These are phyloP conservation scores for Dryobates pubescens DNA, from an alignment of 2,797 vertebrate species.

Conservation along the genomic window DNA sequence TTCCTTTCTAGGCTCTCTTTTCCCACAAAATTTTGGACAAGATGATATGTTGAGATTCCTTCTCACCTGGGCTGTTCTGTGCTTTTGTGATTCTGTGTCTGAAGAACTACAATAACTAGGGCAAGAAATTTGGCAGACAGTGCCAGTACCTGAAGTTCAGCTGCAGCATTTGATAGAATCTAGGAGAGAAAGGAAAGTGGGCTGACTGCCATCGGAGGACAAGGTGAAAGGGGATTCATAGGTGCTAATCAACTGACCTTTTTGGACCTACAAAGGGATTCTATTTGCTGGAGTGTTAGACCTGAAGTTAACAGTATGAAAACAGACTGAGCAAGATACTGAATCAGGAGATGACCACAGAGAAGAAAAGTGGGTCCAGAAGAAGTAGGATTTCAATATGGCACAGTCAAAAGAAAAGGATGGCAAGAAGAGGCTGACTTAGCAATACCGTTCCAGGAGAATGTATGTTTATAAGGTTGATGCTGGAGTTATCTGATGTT, in stretches of 20 bases:
- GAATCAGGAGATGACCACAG: neutral
- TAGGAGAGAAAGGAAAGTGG: neutral
- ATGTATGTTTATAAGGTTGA: neutral
- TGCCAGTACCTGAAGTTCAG: neutral
- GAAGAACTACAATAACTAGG: neutral
- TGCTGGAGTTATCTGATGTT: neutral
- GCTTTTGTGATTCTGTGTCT: neutral
- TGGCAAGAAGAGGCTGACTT: neutral
- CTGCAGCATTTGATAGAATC: neutral
- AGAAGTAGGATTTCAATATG: neutral
- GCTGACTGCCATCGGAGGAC: neutral
- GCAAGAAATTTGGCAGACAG: neutral
- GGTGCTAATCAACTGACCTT: neutral
- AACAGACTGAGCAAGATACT: neutral
- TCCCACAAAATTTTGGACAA: neutral
- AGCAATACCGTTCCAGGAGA: neutral
- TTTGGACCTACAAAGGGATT: neutral
- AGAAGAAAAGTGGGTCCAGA: neutral
- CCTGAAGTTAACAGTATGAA: neutral
- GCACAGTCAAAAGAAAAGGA: neutral
- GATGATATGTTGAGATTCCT: neutral
- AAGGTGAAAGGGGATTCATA: neutral
- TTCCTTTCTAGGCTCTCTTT: neutral
- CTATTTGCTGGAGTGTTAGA: neutral
- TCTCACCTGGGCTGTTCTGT: neutral